Evolutionary conservation across 2,113 vertebrate genomes (phyloP), one percentile per base, ranked within the genome.

Genomic region (Mohoua ochrocephala): DNA sequence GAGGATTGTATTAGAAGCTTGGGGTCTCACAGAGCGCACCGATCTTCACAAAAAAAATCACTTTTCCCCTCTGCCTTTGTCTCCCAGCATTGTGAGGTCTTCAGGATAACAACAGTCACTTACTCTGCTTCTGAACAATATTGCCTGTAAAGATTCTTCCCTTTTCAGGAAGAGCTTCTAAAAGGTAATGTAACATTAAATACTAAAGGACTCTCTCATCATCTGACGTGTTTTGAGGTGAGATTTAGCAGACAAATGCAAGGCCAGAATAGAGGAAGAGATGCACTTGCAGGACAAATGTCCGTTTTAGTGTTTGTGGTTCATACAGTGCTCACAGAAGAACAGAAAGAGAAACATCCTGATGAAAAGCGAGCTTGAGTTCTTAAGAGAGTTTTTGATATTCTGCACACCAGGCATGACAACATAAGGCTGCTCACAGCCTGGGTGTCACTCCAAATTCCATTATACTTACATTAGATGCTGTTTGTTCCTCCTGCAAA

Each of bases 401-500:
- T 93, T 91, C 81, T 92, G 70, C 84, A 94, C 91, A 97, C 91
- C 89, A 97, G 94, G 91, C 92, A 97, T 86, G 95, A 87, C 84
- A 97, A 96, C 97, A 97, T 93, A 97, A 97, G 95, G 96, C 93
- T 97, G 94, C 79, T 97, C 92, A 60, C 95, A 97, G 96, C 83
- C 95, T 95, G 93, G 79, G 18, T 97, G 97, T 96, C 96, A 97
- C 95, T 97, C 95, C 95, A 96, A 96, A 91, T 96, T 97, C 95
- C 92, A 96, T 97, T 97, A 97, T 95, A 97, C 96, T 95, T 97
- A 97, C 96, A 95, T 96, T 96, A 96, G 91, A 95, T 97, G 94
- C 96, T 97, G 93, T 97, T 97, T 96, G 94, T 95, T 97, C 96
- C 75, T 96, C 91, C 79, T 95, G 93, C 84, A 95, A 89, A 96